Conservation (phyloP, 2,113 vertebrate genomes). For the Rhizomys pruinosus region DNA sequence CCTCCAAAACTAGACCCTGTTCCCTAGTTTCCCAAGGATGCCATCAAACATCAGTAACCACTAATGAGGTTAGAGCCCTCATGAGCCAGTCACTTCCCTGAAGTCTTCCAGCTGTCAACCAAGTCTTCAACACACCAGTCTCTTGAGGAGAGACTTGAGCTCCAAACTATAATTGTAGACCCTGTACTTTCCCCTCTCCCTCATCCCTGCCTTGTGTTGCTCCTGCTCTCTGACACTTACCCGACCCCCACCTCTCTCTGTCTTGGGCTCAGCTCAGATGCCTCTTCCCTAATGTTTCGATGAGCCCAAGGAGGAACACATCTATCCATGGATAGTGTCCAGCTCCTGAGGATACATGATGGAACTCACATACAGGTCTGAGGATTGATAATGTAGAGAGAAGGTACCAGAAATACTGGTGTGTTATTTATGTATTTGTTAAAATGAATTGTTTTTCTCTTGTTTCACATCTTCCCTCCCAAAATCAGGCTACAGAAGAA, state of each 20-base stretch:
- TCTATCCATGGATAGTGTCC: neutral
- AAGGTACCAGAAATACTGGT: neutral
- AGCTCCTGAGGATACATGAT: neutral
- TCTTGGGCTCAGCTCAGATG: too few species aligned
- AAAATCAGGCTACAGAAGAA: constrained; percentile 94
- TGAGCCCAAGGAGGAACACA: neutral
- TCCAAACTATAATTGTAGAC: neutral
- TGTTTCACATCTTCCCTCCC: neutral
- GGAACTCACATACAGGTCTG: neutral
- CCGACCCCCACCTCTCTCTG: neutral
- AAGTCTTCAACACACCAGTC: neutral
- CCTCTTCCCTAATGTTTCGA: neutral
- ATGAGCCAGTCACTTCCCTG: neutral
- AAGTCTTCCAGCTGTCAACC: neutral
- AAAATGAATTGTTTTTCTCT: constrained; percentile 51
- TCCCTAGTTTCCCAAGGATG: too few species aligned
- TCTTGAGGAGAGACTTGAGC: neutral
- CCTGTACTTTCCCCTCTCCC: neutral
- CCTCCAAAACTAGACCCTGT: too few species aligned
- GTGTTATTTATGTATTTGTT: neutral
- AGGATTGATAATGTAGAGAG: neutral
- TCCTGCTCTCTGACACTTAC: neutral
- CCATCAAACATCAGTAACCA: neutral
- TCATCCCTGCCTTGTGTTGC: neutral
- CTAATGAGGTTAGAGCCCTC: neutral